Conservation (phyloP, 2,113 vertebrate genomes). For the Tenebrosternarchus preto region DNA sequence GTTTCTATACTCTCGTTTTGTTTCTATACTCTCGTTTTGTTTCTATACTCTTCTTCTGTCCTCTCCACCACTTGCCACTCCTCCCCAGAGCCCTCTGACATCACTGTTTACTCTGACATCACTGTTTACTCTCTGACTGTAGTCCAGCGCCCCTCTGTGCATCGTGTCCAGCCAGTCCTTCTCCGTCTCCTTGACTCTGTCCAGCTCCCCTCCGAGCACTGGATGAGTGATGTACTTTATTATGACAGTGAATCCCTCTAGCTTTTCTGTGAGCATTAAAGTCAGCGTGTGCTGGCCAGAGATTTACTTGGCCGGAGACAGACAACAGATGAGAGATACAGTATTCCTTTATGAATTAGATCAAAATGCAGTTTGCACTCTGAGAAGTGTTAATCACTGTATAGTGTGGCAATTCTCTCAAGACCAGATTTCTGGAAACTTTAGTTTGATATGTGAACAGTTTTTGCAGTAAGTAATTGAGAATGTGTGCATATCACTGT, state of each 20-base stretch:
- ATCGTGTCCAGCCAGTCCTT: not conserved
- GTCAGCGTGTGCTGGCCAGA: not conserved
- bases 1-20: no score
- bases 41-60: not conserved
- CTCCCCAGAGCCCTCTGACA: not conserved
- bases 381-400: conserved; percentile 10
- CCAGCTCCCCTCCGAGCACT: not conserved
- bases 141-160: not conserved
- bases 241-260: not conserved
- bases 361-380: not conserved
- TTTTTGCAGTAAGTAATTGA: not conserved
- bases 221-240: not conserved
- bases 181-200: not conserved
- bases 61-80: no score
- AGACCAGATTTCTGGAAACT: not conserved
- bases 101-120: not conserved
- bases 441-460: not conserved
- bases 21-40: not conserved
- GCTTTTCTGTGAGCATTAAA: not conserved
- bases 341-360: not conserved
- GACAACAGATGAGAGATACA: conserved; percentile 12
- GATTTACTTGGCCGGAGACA: conserved; percentile 5
- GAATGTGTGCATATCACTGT: conserved; percentile 5
- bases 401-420: not conserved
- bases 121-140: not conserved